Conservation (phyloP, 2,888 invertebrate species). For the Drosophila formosana region DNA sequence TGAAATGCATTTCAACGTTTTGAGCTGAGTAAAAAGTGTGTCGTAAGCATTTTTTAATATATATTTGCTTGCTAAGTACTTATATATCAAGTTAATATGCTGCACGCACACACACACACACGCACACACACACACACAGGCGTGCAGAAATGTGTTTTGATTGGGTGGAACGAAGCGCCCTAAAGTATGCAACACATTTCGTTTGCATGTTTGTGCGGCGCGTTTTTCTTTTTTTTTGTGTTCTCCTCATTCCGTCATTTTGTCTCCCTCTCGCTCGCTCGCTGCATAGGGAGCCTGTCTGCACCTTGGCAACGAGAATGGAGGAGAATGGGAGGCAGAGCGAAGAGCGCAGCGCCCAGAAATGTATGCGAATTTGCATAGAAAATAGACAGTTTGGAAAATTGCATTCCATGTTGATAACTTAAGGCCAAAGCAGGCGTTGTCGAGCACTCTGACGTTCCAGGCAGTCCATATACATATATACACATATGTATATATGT, state of each 20-base stretch:
- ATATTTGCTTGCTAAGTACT: conserved; percentile 63
- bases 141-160: conserved; percentile 26
- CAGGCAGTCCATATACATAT: neutral
- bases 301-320: conserved; percentile 23
- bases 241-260: conserved; percentile 3
- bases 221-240: conserved; percentile 20
- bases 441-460: conserved; percentile 41
- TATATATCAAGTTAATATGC: conserved; percentile 75
- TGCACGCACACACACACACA: conserved; percentile 30
- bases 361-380: conserved; percentile 77
- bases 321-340: conserved; percentile 2
- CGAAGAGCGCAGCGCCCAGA: conserved; percentile 45
- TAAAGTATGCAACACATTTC: conserved; percentile 78
- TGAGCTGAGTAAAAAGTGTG: conserved; percentile 39
- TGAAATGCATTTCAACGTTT: conserved; percentile 35
- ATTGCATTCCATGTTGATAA: conserved; percentile 80
- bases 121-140: conserved; percentile 16
- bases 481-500: neutral
- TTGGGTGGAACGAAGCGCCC: conserved; percentile 36
- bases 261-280: conserved; percentile 17
- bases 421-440: conserved; percentile 68
- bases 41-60: conserved; percentile 64
- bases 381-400: conserved; percentile 81
- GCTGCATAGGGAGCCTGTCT: conserved; percentile 38
- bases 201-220: conserved; percentile 69